These are phyloP conservation scores for Perizoma affinitatum DNA, from an alignment of 2,888 invertebrate genomes.

Conservation along the genomic window DNA sequence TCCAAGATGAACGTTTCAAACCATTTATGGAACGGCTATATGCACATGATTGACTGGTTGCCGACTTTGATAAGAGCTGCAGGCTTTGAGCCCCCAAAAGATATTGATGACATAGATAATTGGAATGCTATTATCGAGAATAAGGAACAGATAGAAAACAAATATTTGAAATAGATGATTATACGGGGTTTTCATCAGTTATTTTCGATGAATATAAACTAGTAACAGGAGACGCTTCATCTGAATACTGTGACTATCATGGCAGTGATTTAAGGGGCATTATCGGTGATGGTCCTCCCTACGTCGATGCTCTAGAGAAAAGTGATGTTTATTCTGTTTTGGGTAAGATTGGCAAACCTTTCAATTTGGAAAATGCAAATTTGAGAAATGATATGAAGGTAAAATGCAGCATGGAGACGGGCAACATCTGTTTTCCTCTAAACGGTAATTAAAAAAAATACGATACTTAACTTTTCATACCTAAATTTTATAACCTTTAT, in stretches of 20 bases:
- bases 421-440: constrained; percentile 54
- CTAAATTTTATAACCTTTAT: too few species aligned
- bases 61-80: constrained; percentile 86
- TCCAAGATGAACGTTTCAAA: constrained; percentile 63
- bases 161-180: constrained; percentile 69
- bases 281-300: constrained; percentile 56
- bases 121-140: constrained; percentile 66
- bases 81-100: constrained; percentile 51
- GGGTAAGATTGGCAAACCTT: constrained; percentile 45
- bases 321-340: constrained; percentile 56
- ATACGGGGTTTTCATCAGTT: constrained; percentile 56
- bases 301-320: constrained; percentile 50
- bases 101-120: constrained; percentile 66
- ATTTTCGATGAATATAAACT: constrained; percentile 65
- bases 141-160: constrained; percentile 50
- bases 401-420: constrained; percentile 43
- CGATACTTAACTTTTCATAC: too few species aligned
- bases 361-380: constrained; percentile 42
- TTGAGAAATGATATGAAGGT: constrained; percentile 54
- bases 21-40: constrained; percentile 77
- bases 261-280: constrained; percentile 58
- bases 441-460: constrained; percentile 49
- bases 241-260: constrained; percentile 53
- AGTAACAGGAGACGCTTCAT: constrained; percentile 53
- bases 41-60: constrained; percentile 92